Evolutionary conservation across 2,888 invertebrate species (phyloP), one percentile per base, ranked within the genome.

Genomic region (Gastrophysa polygoni): DNA sequence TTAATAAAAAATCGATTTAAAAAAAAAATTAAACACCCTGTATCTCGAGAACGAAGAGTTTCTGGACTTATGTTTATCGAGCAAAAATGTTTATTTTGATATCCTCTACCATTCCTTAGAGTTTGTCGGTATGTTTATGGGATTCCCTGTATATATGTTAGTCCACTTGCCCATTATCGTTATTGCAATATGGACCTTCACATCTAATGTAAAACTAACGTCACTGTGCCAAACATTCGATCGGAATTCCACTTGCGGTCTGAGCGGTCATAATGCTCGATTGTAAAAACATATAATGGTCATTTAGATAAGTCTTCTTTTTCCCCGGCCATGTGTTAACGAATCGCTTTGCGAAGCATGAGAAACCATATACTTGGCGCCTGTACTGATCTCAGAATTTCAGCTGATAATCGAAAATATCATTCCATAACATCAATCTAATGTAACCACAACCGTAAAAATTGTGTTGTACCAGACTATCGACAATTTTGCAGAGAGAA

Each of bases 261-360:
- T 14, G 14, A 38, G 14, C 3, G 11, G 14, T 14, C 38, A 38
- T 62, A 65, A 24, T 24, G 24, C 4, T n/a, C 24, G 24, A 24
- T 24, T 24, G 24, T 24, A 24, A 24, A 24, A 67, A 69, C 67
- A 62, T 67, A 67, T 49, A 54, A 50, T 50, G 57, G 63, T 60
- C 59, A 65, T 68, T 67, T 68, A 69, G 69, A 69, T 69, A 69
- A 69, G 38, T 50, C 64, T 68, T 64, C 63, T 67, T 67, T 69
- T 69, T 69, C 61, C 63, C 55, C 24, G 57, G 69, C 69, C 69
- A 69, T 69, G 68, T 69, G 69, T 57, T 52, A 43, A 54, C 28
- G 10, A 43, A 54, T 54, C 43, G 43, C 54, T 43, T 54, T 43
- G 54, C 54, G 43, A 54, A 43, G 5, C 54, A 54, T 54, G 54